A percentile compares a stretch with the other conserved stretches of the same genome.
phyloP scores from a whole-genome alignment of 2,113 vertebrate genomes.

The Psittacula cyanocephala region DNA sequence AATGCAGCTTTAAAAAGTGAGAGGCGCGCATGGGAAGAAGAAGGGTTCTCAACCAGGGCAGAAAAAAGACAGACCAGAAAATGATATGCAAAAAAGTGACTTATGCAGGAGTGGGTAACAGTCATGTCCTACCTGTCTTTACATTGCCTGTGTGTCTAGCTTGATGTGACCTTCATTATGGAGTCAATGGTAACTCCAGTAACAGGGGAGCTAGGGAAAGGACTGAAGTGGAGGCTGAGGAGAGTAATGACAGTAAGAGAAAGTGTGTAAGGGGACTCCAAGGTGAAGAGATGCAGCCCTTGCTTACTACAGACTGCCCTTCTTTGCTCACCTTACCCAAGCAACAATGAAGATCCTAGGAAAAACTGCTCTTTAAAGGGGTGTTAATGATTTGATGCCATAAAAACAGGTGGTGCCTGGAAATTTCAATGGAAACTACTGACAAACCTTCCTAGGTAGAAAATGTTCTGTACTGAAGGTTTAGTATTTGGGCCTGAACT shows the following conservation, averaged over 20 bases:
- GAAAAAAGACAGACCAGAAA: neutral
- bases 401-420: neutral
- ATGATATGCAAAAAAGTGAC: neutral
- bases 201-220: neutral
- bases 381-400: neutral
- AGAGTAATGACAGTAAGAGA: neutral
- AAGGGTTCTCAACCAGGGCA: neutral
- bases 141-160: neutral
- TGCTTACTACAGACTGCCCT: neutral
- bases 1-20: fast-evolving
- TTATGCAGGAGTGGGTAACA: neutral
- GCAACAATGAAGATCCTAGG: neutral
- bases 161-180: too few relatives aligned
- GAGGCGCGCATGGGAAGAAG: neutral
- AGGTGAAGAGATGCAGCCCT: neutral
- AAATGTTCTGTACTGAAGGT: neutral
- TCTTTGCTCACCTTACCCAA: neutral
- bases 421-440: neutral
- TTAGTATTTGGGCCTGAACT: neutral
- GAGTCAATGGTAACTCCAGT: neutral
- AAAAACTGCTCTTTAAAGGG: neutral
- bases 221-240: neutral
- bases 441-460: neutral
- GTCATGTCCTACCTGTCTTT: fast-evolving
- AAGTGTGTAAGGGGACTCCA: neutral